Percentiles rank a stretch among this genome's conserved stretches.
Evolutionary conservation across 1,140 invertebrate genomes (phyloP).

Genomic region (Ostrea denselamellosa): DNA sequence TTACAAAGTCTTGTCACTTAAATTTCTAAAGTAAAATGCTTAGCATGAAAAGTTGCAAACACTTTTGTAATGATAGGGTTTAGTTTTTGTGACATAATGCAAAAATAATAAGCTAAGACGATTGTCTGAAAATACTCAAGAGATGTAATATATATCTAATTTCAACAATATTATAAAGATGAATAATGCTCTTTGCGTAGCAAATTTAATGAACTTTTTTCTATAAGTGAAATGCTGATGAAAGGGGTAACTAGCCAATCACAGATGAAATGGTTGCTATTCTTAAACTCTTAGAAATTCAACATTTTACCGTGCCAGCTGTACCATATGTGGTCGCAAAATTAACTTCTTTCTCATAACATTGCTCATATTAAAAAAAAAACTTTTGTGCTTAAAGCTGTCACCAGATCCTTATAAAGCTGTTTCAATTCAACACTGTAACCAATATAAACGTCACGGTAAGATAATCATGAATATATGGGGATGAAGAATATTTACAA

Average conservation of each 20-base stretch:
- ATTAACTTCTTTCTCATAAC: neutral
- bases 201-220: conserved; percentile 7
- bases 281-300: conserved; percentile 35
- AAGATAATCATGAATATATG: neutral
- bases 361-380: neutral
- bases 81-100: neutral
- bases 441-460: neutral
- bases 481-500: neutral
- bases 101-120: neutral
- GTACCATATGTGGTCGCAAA: conserved; percentile 1
- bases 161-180: conserved; percentile 25
- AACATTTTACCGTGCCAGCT: conserved; percentile 10
- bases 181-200: conserved; percentile 29
- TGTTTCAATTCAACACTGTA: conserved; percentile 2
- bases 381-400: neutral
- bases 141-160: conserved; percentile 21
- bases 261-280: conserved; percentile 1
- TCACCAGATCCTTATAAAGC: conserved; percentile 2
- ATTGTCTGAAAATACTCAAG: conserved; percentile 13
- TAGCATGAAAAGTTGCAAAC: neutral
- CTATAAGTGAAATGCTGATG: neutral
- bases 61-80: neutral
- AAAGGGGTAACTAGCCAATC: neutral
- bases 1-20: conserved; percentile 5
- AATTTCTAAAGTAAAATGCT: conserved; percentile 15